Evolutionary conservation across 2,113 vertebrate genomes (phyloP), one percentile per base, ranked within the genome.

Genomic region (Burhinus oedicnemus): DNA sequence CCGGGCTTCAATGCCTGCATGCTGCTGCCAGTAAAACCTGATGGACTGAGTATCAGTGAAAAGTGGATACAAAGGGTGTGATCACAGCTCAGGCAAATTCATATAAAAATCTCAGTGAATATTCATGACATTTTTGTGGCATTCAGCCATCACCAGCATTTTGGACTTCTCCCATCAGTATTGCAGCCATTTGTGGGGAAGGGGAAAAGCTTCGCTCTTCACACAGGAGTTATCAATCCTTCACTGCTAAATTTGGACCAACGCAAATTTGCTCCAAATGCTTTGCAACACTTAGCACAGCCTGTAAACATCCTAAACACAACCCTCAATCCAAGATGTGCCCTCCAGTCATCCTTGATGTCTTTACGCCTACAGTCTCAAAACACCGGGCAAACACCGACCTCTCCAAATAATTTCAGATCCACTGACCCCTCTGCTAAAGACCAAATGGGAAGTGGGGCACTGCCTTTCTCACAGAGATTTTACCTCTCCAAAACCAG

Each of bases 81-180:
- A 83, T 70, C 42, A 16, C 55, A 70, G 36, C 51, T 74, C 40
- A 65, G 70, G 38, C 75, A 92, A 96, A 96, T 60, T 86, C 8
- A 38, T 88, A 42, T 9, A 27, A 77, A 93, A 77, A 60, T 38
- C 15, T 19, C 68, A 42, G 17, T 89, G 85, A 94, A 88, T 62
- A 94, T 92, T 93, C 51, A 29, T 60, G 64, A 71, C n/a, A 27
- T 70, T 75, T 93, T 62, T 66, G 62, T 83, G 82, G 90, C 93
- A 78, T 89, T 93, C 79, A 78, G 68, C 58, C 83, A 70, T 29
- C 1, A 0, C 14, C 55, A 90, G 47, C 52, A 27, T 75, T 68
- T 75, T 68, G 51, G 72, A 71, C 12, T 64, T 84, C 12, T 44
- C 64, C 55, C 61, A 71, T 70, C 64, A 40, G 26, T 51, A 17